Evolutionary conservation across 1,140 invertebrate genomes (phyloP).

Genomic region (Lucilia cuprina): DNA sequence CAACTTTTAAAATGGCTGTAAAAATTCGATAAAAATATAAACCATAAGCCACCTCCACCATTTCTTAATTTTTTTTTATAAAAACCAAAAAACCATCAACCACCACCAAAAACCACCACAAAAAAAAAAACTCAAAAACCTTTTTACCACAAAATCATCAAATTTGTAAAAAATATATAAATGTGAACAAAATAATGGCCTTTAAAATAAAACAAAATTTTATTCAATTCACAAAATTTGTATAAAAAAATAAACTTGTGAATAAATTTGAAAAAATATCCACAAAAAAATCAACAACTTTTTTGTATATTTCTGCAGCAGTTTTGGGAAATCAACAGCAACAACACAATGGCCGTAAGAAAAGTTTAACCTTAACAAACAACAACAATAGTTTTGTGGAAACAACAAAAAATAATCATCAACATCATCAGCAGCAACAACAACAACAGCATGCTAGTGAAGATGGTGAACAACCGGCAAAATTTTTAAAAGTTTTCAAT

Average conservation of each 20-base stretch:
- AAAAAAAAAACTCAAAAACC: not conserved
- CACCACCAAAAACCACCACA: not conserved
- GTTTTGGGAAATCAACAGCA: conserved; percentile 3
- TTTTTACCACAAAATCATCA: not conserved
- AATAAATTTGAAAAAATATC: not conserved
- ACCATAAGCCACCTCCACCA: conserved; percentile 12
- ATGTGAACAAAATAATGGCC: too few relatives aligned
- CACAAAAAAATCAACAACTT: not conserved
- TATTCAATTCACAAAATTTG: not conserved
- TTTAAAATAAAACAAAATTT: too few relatives aligned
- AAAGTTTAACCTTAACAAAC: conserved; percentile 2
- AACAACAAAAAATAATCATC: not conserved
- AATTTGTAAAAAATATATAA: conserved; percentile 4
- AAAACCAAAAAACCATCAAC: conserved; percentile 10
- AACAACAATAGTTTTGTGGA: not conserved
- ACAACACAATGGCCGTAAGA: conserved; percentile 20
- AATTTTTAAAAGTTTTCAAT: conserved; percentile 33
- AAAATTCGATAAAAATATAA: not conserved
- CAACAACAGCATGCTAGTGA: not conserved
- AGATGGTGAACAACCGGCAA: conserved; percentile 33
- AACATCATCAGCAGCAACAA: conserved; percentile 16
- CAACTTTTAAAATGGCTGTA: not conserved
- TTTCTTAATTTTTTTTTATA: not conserved
- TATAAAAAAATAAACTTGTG: not conserved
- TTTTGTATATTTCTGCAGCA: conserved; percentile 13